phyloP scores from a whole-genome alignment of 2,113 vertebrate genomes.

The Myotis lucifugus region DNA sequence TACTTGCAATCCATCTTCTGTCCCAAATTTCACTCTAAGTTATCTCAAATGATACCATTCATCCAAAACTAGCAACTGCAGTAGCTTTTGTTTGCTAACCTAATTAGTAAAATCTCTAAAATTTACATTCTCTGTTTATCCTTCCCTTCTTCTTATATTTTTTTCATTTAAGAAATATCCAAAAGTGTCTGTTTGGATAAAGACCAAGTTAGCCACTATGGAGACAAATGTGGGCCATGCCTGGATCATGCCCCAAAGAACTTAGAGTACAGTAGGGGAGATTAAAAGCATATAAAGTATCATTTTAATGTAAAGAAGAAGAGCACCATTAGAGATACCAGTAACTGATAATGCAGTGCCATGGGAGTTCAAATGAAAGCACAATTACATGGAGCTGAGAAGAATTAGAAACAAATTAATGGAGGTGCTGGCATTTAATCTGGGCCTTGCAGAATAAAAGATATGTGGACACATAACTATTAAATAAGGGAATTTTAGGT shows the following conservation, averaged over 20 bases:
- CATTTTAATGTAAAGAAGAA: constrained; percentile 42
- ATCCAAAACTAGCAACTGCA: background rate
- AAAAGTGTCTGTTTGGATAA: background rate
- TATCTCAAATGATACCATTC: background rate
- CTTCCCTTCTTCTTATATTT: background rate
- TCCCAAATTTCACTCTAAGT: background rate
- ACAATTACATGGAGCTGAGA: constrained; percentile 14
- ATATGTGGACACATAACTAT: background rate
- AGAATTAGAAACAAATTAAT: constrained; percentile 48
- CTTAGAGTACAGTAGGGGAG: background rate
- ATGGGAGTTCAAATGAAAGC: background rate
- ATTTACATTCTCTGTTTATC: background rate
- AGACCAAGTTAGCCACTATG: background rate
- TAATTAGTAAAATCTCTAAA: background rate
- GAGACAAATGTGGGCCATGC: constrained; percentile 16
- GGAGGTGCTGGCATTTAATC: background rate
- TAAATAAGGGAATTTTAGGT: background rate
- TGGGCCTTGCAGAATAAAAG: background rate
- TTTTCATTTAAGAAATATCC: background rate
- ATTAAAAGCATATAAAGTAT: constrained; percentile 40
- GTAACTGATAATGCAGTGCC: background rate
- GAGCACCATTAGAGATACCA: background rate
- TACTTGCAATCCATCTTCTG: background rate
- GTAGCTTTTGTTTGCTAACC: background rate
- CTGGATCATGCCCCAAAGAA: constrained; percentile 8